A percentile compares a stretch with the other conserved stretches of the same genome.
Conservation (phyloP, 2,888 invertebrate genomes). For the Perdita meconis region DNA sequence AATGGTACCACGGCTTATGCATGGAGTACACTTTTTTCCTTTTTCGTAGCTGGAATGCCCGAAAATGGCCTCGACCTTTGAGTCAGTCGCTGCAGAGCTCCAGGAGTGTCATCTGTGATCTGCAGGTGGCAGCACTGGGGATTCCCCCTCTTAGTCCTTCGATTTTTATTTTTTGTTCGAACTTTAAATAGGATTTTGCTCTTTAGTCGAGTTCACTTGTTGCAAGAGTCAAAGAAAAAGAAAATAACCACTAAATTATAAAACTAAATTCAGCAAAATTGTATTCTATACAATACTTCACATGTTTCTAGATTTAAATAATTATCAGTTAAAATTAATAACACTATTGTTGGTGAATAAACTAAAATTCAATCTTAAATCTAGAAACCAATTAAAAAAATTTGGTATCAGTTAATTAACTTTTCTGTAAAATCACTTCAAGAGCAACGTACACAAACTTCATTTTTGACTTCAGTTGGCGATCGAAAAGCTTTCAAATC, state of each 20-base stretch:
- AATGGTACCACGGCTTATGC: slow-evolving; percentile 93
- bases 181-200: neutral
- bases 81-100: neutral
- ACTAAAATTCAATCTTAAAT: neutral
- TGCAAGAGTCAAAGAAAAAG: neutral
- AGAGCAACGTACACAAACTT: no score
- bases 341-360: no score
- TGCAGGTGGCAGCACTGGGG: no score
- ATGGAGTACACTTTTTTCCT: slow-evolving; percentile 82
- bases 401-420: no score
- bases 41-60: slow-evolving; percentile 62
- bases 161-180: no score
- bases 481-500: neutral
- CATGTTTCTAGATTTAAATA: neutral
- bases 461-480: no score
- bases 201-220: neutral
- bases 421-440: no score
- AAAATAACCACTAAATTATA: neutral
- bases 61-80: slow-evolving; percentile 59
- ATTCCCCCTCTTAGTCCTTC: no score
- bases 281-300: neutral
- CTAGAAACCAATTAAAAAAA: no score
- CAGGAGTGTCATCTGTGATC: no score
- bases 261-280: neutral
- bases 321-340: neutral